Evolutionary conservation across 2,888 invertebrate species (phyloP), one percentile per base, ranked within the genome.

Genomic region (Lithophane leautieri): DNA sequence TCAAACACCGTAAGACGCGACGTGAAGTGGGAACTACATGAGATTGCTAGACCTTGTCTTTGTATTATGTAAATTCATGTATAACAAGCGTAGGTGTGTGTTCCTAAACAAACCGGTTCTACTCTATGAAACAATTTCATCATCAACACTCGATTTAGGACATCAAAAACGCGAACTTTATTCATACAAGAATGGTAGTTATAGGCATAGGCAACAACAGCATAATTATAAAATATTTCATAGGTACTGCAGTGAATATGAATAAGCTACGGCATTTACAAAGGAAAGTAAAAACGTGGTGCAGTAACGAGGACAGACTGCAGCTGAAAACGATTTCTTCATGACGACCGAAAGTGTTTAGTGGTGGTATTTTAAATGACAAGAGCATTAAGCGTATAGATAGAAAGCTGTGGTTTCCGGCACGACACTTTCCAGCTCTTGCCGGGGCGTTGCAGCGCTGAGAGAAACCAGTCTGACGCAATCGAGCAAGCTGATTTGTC

Each of bases 351-450:
- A 81, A 85, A 82, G 80, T 76, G 76, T 75, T 78, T 70, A 69
- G 76, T 78, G 74, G 65, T 81, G 86, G 73, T 78, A 86, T 84
- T 88, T 86, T 63, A 86, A 89, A 86, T 85, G 86, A 86, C 83
- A 84, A 85, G 81, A 86, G 67, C 85, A 90, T 90, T 89, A 89
- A 88, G 79, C 80, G 85, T 85, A 85, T 82, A 88, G 82, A 85
- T 93, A 94, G 94, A 95, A 94, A 94, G 94, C 90, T 90, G 91
- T 81, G 88, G 91, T 92, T 93, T 94, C 93, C 93, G 92, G 89
- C 86, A 88, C 88, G 89, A 91, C 90, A 91, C 94, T 94, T 94
- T 94, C 94, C 88, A 92, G 88, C 88, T 87, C 62, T 78, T 86
- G 85, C 82, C 83, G 83, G 73, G 60, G 73, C 73, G 78, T 70